phyloP scores from a whole-genome alignment of 1,140 invertebrate species.

The Bradynema listronoti region DNA sequence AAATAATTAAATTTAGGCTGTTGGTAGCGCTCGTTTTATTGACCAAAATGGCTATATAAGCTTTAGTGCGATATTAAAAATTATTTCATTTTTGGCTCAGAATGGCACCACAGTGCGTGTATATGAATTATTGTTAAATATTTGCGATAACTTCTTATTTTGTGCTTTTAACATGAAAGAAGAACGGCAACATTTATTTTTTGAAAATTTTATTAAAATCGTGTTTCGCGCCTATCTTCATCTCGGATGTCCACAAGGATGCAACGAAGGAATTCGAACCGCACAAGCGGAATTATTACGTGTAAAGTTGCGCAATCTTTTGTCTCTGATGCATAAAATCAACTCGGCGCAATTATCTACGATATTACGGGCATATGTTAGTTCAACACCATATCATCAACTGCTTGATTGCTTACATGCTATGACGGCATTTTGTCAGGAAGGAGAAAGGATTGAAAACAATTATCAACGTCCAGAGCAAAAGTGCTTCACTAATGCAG shows the following conservation, averaged over 20 bases:
- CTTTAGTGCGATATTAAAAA: slow-evolving; percentile 77
- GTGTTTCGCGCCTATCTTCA: slow-evolving; percentile 70
- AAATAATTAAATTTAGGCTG: slow-evolving; percentile 65
- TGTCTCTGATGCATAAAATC: slow-evolving; percentile 66
- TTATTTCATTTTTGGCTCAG: slow-evolving; percentile 40
- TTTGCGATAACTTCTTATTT: slow-evolving; percentile 41
- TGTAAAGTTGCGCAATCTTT: slow-evolving; percentile 72
- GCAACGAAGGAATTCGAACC: slow-evolving; percentile 71
- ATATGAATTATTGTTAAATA: slow-evolving; percentile 52
- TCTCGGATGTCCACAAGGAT: slow-evolving; percentile 84
- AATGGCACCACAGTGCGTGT: slow-evolving; percentile 38
- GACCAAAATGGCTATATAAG: slow-evolving; percentile 88
- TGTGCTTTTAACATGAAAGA: slow-evolving; percentile 37
- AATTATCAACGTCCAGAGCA: too few species aligned
- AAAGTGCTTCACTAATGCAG: too few species aligned
- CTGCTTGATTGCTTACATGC: slow-evolving; percentile 88
- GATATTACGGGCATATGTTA: slow-evolving; percentile 73
- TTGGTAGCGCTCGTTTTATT: slow-evolving; percentile 82
- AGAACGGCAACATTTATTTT: slow-evolving; percentile 30
- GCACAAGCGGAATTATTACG: slow-evolving; percentile 80
- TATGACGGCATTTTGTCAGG: slow-evolving; percentile 80
- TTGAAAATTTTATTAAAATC: slow-evolving; percentile 62
- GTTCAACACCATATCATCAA: slow-evolving; percentile 70
- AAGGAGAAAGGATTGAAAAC: slow-evolving; percentile 77
- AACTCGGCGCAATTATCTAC: slow-evolving; percentile 63